Evolutionary conservation across 2,888 invertebrate genomes (phyloP).

Genomic region (Hipparchia sbordonii): DNA sequence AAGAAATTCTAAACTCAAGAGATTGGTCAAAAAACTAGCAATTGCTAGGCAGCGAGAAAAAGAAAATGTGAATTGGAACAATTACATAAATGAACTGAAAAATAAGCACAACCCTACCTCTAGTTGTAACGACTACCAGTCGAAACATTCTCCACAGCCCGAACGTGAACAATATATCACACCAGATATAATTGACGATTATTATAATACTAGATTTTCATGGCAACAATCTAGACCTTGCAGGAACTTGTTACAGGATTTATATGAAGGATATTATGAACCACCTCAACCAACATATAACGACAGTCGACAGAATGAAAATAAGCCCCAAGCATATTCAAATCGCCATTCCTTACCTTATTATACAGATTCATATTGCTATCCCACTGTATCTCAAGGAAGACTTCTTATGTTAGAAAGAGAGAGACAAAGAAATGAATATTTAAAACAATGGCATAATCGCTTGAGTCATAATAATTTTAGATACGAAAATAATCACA

Average conservation of each 20-base stretch:
- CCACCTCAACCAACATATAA: conserved; percentile 12
- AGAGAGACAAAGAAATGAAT: conserved; percentile 38
- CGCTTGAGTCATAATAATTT: conserved; percentile 23
- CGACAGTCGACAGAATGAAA: conserved; percentile 11
- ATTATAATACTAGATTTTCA: conserved; percentile 43
- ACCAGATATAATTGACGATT: conserved; percentile 48
- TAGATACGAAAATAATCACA: background rate
- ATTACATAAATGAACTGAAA: conserved; percentile 63
- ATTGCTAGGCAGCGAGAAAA: conserved; percentile 56
- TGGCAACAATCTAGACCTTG: conserved; percentile 45
- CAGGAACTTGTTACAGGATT: conserved; percentile 50
- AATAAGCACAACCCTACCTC: conserved; percentile 49
- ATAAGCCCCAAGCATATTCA: background rate
- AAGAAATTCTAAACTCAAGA: conserved; percentile 56
- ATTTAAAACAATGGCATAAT: conserved; percentile 6
- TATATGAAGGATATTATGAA: conserved; percentile 42
- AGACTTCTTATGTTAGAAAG: conserved; percentile 48
- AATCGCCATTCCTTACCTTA: conserved; percentile 27
- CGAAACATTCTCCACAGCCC: background rate
- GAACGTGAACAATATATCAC: conserved; percentile 20
- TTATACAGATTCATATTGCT: conserved; percentile 47
- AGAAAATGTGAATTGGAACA: conserved; percentile 60
- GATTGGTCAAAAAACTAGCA: conserved; percentile 54
- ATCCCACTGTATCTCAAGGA: conserved; percentile 57
- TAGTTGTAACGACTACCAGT: conserved; percentile 26